Percentiles rank a stretch among this genome's conserved stretches.
Conservation (phyloP, 2,888 invertebrate genomes). For the Tortrix viridana region DNA sequence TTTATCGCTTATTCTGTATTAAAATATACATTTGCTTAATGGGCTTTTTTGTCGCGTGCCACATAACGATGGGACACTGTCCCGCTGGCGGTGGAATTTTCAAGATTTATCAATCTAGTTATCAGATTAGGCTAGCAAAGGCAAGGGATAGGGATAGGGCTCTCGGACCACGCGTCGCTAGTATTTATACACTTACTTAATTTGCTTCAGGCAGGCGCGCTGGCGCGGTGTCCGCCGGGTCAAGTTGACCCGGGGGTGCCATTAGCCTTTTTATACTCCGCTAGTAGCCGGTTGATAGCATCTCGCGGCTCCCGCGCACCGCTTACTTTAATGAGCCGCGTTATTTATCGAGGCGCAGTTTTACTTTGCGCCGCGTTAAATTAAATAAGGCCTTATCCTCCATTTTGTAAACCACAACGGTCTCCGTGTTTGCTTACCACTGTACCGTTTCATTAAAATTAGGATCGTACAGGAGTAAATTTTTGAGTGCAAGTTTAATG, state of each 20-base stretch:
- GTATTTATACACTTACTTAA: constrained; percentile 9
- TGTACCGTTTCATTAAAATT: not conserved
- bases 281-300: constrained; percentile 71
- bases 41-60: constrained; percentile 80
- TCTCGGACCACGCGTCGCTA: not conserved
- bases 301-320: constrained; percentile 73
- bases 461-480: not conserved
- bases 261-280: constrained; percentile 72
- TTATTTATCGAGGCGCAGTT: constrained; percentile 70
- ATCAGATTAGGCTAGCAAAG: constrained; percentile 26
- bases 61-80: constrained; percentile 64
- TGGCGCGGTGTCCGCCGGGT: constrained; percentile 40
- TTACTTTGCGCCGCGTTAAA: constrained; percentile 49
- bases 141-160: not conserved
- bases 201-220: constrained; percentile 31
- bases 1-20: constrained; percentile 83
- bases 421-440: constrained; percentile 10
- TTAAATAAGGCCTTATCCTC: constrained; percentile 43
- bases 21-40: constrained; percentile 83
- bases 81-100: constrained; percentile 63
- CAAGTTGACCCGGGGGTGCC: constrained; percentile 61
- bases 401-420: constrained; percentile 32
- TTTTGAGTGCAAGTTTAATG: not conserved
- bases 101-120: constrained; percentile 67
- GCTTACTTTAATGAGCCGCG: constrained; percentile 73